Evolutionary conservation across 1,140 invertebrate species (phyloP), one percentile per base, ranked within the genome.

Genomic region (Pollicipes pollicipes): DNA sequence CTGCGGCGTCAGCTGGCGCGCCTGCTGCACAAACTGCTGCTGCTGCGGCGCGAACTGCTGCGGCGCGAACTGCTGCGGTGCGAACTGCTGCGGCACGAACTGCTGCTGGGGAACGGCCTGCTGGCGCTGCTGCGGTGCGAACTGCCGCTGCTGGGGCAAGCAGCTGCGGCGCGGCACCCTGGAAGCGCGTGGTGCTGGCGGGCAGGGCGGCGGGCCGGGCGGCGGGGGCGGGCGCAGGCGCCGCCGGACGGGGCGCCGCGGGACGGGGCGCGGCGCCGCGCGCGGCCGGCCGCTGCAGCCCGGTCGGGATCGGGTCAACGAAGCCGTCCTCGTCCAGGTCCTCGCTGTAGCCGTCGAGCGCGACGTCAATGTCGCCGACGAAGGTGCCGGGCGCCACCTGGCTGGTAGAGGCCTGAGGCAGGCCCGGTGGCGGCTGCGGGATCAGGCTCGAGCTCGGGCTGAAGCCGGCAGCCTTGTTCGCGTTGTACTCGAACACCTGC

Each of bases 401-500:
- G 68, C 67, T 58, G 71, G 58, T 72, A 30, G 71, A 28, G 26
- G 13, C 17, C 27, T 32, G 67, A 35, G 24, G 73, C 68, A 30
- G 70, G 68, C 17, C 37, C 70, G 66, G 66, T 21, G 26, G 68
- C 31, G 16, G 70, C 27, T n/a, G 68, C 35, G n/a, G 70, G 69
- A 69, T 63, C 70, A 64, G 68, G 35, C 16, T 71, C 30, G 1
- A 66, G 35, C n/a, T 73, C 29, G 30, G 74, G 63, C 75, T 73
- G 72, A 78, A 80, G 32, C 79, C 78, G 28, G 75, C 74, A 26
- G 75, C 76, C 66, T 78, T 73, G 26, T 77, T 80, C 30, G 81
- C 81, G 29, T 77, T 75, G 79, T 93, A 93, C 8, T 90, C 89
- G n/a, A 92, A 88, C 66, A 88, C 83, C 80, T 92, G 90, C 70